Conservation (phyloP, 2,113 vertebrate species). For the Callopanchax toddi region DNA sequence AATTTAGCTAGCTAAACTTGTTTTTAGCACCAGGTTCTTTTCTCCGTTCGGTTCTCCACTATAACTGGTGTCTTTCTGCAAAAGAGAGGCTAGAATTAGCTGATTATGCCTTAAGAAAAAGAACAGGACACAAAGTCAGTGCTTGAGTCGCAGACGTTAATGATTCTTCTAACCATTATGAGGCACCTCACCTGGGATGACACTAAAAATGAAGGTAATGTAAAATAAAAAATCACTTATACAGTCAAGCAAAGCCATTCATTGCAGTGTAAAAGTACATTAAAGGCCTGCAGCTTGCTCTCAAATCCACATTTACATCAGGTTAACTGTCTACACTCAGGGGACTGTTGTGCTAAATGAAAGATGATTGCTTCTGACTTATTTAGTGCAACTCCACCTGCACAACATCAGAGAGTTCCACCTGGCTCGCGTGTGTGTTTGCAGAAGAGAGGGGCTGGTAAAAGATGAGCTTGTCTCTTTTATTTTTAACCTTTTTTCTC, state of each 20-base stretch:
- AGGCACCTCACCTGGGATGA: too few relatives aligned
- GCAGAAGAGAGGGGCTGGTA: background rate
- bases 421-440: constrained; percentile 25
- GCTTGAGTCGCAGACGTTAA: too few relatives aligned
- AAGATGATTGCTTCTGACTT: constrained; percentile 51
- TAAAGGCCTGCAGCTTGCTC: constrained; percentile 15
- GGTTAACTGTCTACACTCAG: constrained; percentile 31
- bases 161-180: too few relatives aligned
- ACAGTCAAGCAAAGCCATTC: background rate
- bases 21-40: background rate
- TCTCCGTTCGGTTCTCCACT: background rate
- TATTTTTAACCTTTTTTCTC: background rate
- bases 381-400: constrained; percentile 40
- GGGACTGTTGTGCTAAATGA: constrained; percentile 50
- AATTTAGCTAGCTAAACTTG: background rate
- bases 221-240: too few relatives aligned
- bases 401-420: constrained; percentile 41
- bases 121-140: background rate
- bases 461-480: background rate
- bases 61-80: background rate
- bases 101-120: background rate
- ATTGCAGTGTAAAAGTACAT: background rate
- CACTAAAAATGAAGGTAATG: too few relatives aligned
- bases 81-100: too few relatives aligned
- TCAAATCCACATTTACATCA: constrained; percentile 17